Percentiles rank a stretch among this genome's conserved stretches.
phyloP scores from a whole-genome alignment of 2,888 invertebrate species.

The Eupithecia tripunctaria region DNA sequence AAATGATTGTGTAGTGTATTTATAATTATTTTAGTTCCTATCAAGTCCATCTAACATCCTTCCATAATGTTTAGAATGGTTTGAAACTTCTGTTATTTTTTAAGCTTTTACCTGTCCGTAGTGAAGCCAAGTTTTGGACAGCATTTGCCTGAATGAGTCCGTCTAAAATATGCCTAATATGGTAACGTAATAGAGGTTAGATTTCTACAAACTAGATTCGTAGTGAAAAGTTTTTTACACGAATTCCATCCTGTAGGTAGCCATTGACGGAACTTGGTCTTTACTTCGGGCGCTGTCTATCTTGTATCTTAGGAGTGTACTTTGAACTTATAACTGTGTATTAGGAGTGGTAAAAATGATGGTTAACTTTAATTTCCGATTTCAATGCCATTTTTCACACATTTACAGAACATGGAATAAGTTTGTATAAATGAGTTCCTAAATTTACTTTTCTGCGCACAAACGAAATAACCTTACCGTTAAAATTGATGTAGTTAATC shows the following conservation, averaged over 20 bases:
- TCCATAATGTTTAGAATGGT: slow-evolving; percentile 49
- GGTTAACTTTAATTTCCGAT: slow-evolving; percentile 31
- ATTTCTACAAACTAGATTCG: slow-evolving; percentile 38
- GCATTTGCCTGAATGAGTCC: slow-evolving; percentile 37
- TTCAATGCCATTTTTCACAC: slow-evolving; percentile 25
- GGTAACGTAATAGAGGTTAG: slow-evolving; percentile 37
- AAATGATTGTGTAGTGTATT: slow-evolving; percentile 50
- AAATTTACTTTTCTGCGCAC: slow-evolving; percentile 55
- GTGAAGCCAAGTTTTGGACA: slow-evolving; percentile 40
- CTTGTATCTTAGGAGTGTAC: slow-evolving; percentile 41
- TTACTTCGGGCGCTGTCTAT: slow-evolving; percentile 26
- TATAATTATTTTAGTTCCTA: slow-evolving; percentile 54
- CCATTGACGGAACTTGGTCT: slow-evolving; percentile 28
- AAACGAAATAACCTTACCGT: slow-evolving; percentile 54
- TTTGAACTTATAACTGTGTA: slow-evolving; percentile 37
- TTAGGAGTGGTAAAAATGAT: slow-evolving; percentile 42
- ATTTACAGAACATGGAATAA: slow-evolving; percentile 28
- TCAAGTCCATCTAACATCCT: slow-evolving; percentile 62
- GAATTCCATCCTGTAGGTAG: slow-evolving; percentile 42
- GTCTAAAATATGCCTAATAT: slow-evolving; percentile 38
- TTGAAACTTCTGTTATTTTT: slow-evolving; percentile 42
- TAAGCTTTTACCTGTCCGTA: slow-evolving; percentile 50
- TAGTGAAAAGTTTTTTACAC: slow-evolving; percentile 28
- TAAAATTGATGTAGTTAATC: slow-evolving; percentile 53
- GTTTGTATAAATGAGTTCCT: slow-evolving; percentile 41